Base-by-base conservation (phyloP, 2,888 invertebrate genomes). In the Euzetes globulus region DNA sequence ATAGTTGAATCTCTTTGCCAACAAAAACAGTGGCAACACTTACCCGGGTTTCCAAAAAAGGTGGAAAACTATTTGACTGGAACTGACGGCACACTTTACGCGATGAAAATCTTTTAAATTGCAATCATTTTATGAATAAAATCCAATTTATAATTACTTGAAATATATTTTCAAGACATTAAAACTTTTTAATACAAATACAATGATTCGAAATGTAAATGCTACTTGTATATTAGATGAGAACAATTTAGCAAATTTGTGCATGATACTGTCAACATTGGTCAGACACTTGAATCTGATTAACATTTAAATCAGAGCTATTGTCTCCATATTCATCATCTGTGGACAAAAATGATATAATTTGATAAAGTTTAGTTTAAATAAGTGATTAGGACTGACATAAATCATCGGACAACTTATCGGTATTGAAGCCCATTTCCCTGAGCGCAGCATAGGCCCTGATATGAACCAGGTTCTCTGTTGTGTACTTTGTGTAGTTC, bases 31-130 rank as follows among this genome's bases (percentile, higher is more conserved):
- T 74, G 74, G 74, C 13, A 37, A 29, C 60, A 25, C 0, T 41
- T 74, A 7, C 45, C 52, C 15, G 74, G 74, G 5, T 74, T 45
- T 74, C 74, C 74, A 6, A 52, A 55, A 52, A 1, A 22, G 17
- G 60, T 74, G 19, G 33, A 52, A 2, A 71, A 74, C 41, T 74
- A 71, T 47, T 13, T 27, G 15, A 22, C 17, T 15, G 74, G 74
- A 19, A 29, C 33, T 1, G 15, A 47, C 15, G 74, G 74, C 22
- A 33, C 37, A 29, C 27, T 74, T 58, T 41, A 74, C 63, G 74
- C 71, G 15, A 74, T 74, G 74, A 33, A 74, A 71, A 71, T 74
- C 45, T 19, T 74, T 13, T 74, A 37, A 60, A 55, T 41, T 41
- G 5, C 11, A 9, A 9, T 41, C 7, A 41, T 41, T 41, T 41